phyloP scores from a whole-genome alignment of 1,140 invertebrate species.

The Dendroctonus ponderosae region DNA sequence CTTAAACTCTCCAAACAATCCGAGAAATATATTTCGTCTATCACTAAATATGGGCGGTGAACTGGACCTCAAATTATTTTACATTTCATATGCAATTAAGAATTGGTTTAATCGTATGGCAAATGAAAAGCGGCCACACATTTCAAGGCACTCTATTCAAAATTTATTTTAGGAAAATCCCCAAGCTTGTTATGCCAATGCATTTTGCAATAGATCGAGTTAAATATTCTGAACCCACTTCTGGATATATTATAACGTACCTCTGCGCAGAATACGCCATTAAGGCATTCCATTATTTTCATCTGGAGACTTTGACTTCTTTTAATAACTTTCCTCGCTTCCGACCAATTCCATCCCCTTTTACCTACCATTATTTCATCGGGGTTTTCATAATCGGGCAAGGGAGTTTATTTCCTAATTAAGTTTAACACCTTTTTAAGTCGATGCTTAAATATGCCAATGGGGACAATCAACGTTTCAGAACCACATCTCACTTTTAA shows the following conservation, averaged over 20 bases:
- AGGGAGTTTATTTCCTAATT: constrained; percentile 44
- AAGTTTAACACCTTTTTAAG: constrained; percentile 47
- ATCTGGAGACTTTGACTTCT: constrained; percentile 46
- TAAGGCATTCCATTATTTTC: constrained; percentile 49
- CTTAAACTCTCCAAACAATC: too few species aligned
- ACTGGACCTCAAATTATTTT: too few species aligned
- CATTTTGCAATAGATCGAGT: too few species aligned
- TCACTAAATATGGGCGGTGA: too few species aligned
- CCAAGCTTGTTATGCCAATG: too few species aligned
- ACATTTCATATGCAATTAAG: too few species aligned
- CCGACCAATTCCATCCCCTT: constrained; percentile 32
- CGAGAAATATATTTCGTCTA: too few species aligned
- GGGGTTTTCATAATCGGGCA: constrained; percentile 38
- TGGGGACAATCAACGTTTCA: not conserved
- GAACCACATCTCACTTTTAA: too few species aligned
- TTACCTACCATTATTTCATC: constrained; percentile 29
- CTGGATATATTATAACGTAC: constrained; percentile 42
- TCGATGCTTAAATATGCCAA: constrained; percentile 37
- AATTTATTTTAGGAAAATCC: too few species aligned
- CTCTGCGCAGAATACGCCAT: constrained; percentile 42
- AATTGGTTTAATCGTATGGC: too few species aligned
- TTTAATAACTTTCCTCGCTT: constrained; percentile 40
- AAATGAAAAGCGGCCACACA: too few species aligned
- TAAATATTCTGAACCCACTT: constrained; percentile 3
- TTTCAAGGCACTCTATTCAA: too few species aligned